Evolutionary conservation across 2,888 invertebrate genomes (phyloP), one percentile per base, ranked within the genome.

Genomic region (Platerodrilus igneus): DNA sequence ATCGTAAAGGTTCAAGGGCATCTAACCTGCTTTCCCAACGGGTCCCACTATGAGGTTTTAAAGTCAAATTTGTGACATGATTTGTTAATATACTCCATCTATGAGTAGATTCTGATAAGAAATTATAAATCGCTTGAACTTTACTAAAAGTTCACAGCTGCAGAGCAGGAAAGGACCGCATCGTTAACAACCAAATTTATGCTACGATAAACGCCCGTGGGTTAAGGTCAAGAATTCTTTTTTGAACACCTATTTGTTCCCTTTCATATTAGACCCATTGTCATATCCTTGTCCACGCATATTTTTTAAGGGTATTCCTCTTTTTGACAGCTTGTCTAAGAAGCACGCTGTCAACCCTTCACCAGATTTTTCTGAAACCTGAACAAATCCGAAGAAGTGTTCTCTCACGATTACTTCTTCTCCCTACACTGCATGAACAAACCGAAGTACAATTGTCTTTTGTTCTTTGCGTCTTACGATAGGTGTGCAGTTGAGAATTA

Each of bases 201-300:
- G 28, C 17, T 7, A 28, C 28, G 3, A 28, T 17, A 16, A 28
- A 28, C 7, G 28, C 18, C 6, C 28, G 28, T n/a, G 28, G 28
- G 28, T 28, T 28, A 9, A 28, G 8, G 16, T 9, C 18, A 6
- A 28, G n/a, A n/a, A 28, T 28, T 9, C 28, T 28, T 6, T 17
- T 28, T 11, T 28, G 28, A 9, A 28, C 28, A 8, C 28, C 28
- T 28, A 17, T 17, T n/a, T 28, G 28, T 28, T 16, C 16, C 28
- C 28, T 28, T 17, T 14, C 28, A 28, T 28, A 9, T 28, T 28
- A 4, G 17, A 9, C 8, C 28, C 28, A 28, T 28, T 28, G 28
- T 28, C 28, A 10, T 28, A 28, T 8, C 28, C 28, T 28, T 28
- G 28, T 16, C 28, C 16, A 15, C 17, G 28, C 28, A 28, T 28